A percentile compares a stretch with the other conserved stretches of the same genome.
phyloP scores from a whole-genome alignment of 2,888 invertebrate genomes.

The Thereva nobilitata region DNA sequence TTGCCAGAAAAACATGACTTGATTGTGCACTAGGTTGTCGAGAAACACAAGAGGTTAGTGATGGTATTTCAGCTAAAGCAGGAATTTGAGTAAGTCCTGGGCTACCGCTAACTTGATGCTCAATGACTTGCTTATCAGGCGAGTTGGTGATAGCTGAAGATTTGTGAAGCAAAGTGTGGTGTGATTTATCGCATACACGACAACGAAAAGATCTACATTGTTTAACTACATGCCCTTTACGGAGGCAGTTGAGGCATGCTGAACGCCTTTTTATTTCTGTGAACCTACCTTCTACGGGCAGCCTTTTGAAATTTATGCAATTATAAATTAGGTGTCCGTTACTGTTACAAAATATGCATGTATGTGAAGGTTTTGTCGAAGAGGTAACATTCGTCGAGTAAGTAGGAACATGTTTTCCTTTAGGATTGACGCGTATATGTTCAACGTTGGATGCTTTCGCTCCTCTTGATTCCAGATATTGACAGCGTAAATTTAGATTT shows the following conservation, averaged over 20 bases:
- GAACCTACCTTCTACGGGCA: not conserved
- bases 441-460: not conserved
- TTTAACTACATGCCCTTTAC: not conserved
- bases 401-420: not conserved
- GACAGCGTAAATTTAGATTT: not conserved
- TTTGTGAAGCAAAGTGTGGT: not conserved
- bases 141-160: not conserved
- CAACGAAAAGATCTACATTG: not conserved
- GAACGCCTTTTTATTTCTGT: not conserved
- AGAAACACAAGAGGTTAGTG: too few species aligned
- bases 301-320: not conserved
- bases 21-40: too few species aligned
- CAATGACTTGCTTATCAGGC: too few species aligned
- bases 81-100: too few species aligned
- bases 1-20: conserved; percentile 3
- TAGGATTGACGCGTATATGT: not conserved
- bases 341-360: not conserved
- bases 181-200: not conserved
- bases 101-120: too few species aligned
- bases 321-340: not conserved
- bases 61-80: too few species aligned
- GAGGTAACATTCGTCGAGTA: not conserved
- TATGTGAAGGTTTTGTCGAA: not conserved
- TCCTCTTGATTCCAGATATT: not conserved
- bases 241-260: conserved; percentile 5